Evolutionary conservation across 2,113 vertebrate genomes (phyloP).

Genomic region (Dinomys branickii): DNA sequence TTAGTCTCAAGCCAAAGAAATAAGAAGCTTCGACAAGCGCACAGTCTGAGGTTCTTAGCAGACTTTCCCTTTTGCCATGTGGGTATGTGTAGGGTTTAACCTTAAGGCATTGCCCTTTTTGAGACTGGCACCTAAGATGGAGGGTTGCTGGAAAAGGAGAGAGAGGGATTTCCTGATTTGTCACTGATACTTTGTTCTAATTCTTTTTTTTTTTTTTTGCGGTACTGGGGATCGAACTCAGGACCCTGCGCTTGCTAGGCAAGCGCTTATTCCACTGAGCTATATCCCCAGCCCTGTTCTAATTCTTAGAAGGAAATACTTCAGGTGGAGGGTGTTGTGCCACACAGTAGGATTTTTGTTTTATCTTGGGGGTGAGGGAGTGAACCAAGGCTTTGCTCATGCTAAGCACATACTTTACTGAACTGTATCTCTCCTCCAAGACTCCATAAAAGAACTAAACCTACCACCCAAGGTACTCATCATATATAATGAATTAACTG

Average conservation of each 20-base stretch:
- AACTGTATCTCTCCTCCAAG: neutral
- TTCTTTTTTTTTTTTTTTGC: too few species aligned
- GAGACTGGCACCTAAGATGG: neutral
- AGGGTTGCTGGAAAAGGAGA: neutral
- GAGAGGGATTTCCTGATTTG: neutral
- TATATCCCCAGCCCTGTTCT: too few species aligned
- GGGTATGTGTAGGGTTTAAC: neutral
- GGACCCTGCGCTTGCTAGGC: too few species aligned
- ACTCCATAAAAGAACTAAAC: neutral
- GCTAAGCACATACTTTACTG: neutral
- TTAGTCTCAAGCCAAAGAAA: neutral
- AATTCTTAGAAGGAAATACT: neutral
- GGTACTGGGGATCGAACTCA: too few species aligned
- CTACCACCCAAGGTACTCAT: neutral
- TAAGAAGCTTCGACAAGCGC: neutral
- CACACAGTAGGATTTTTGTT: neutral
- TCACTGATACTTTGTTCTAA: neutral
- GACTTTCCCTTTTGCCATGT: neutral
- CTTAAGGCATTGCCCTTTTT: neutral
- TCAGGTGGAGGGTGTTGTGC: neutral
- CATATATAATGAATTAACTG: neutral
- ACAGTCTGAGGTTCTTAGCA: neutral
- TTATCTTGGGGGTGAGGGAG: neutral
- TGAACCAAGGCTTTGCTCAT: neutral
- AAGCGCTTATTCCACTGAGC: too few species aligned